A percentile compares a stretch with the other conserved stretches of the same genome.
phyloP scores from a whole-genome alignment of 2,113 vertebrate species.

The Chaetura pelagica region DNA sequence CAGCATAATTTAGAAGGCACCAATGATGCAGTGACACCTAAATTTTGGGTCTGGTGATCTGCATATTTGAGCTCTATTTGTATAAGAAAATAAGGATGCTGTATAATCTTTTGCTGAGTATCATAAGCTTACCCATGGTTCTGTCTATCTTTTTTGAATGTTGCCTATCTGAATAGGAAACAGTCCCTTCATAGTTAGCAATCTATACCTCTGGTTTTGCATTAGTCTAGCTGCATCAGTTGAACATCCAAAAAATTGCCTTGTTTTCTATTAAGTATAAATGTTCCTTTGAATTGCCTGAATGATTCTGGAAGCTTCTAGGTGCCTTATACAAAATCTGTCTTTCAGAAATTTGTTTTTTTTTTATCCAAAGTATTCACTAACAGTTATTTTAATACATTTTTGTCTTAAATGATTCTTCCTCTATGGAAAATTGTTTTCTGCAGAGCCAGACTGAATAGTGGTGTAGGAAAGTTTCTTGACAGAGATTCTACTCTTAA shows the following conservation, averaged over 20 bases:
- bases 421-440: neutral
- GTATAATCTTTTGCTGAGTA: neutral
- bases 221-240: neutral
- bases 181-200: neutral
- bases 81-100: neutral
- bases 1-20: neutral
- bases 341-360: neutral
- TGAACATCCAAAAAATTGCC: neutral
- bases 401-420: neutral
- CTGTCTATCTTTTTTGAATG: neutral
- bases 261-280: neutral
- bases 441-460: neutral
- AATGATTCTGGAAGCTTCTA: neutral
- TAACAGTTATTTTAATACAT: neutral
- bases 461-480: neutral
- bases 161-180: neutral
- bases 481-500: neutral
- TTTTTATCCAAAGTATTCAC: neutral
- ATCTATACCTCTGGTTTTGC: neutral
- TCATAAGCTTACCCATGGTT: neutral
- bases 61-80: neutral
- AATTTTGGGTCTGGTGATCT: neutral
- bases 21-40: neutral
- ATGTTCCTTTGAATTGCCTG: neutral
- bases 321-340: neutral